Evolutionary conservation across 1,140 invertebrate genomes (phyloP).

Genomic region (Heliconius hewitsoni): DNA sequence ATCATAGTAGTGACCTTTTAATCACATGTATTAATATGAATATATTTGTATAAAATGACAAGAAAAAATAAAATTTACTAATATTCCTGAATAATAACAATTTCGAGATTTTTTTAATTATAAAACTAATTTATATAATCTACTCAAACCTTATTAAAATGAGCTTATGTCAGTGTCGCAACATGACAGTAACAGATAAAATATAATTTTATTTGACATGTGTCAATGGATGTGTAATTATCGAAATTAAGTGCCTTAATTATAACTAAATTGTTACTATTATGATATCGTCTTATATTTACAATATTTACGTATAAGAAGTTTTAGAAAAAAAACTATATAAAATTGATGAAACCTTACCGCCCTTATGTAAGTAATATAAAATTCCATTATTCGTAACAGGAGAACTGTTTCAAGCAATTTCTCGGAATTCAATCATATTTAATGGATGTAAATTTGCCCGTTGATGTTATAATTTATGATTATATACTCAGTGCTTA

Average conservation of each 20-base stretch:
- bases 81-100: too few relatives aligned
- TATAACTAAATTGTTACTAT: neutral
- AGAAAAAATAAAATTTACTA: too few relatives aligned
- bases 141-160: neutral
- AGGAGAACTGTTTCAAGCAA: neutral
- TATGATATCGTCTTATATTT: neutral
- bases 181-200: neutral
- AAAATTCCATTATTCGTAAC: neutral
- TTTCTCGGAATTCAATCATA: neutral
- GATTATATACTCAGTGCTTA: too few relatives aligned
- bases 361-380: neutral
- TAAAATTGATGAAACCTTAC: neutral
- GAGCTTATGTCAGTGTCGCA: neutral
- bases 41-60: too few relatives aligned
- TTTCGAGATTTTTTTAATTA: too few relatives aligned
- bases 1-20: too few relatives aligned
- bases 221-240: neutral
- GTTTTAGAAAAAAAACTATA: neutral
- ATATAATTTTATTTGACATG: neutral
- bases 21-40: too few relatives aligned
- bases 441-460: neutral
- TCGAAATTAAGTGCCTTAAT: conserved; percentile 1
- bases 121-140: too few relatives aligned
- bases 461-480: neutral
- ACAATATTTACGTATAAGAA: neutral